Conservation (phyloP, 2,113 vertebrate species). For the Psittacara wagleri region DNA sequence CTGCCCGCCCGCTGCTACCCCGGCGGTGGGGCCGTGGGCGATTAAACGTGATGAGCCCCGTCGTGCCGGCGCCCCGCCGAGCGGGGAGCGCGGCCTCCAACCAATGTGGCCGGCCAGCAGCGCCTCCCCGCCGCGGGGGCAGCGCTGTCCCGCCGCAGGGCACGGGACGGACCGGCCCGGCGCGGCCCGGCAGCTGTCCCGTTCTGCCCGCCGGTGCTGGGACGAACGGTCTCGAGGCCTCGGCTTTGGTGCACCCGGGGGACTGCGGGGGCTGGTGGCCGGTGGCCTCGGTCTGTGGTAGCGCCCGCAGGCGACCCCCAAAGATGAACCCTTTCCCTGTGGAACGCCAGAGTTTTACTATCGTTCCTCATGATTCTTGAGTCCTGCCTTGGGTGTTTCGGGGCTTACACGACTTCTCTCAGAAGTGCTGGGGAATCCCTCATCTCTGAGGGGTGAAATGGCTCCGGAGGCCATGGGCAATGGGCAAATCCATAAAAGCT, state of each 20-base stretch:
- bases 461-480: not conserved
- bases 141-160: not conserved
- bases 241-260: accelerated
- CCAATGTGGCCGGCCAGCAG: not conserved
- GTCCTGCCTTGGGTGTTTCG: not conserved
- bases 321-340: not conserved
- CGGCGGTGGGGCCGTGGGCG: not conserved
- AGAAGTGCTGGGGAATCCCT: not conserved
- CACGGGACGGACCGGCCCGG: not conserved
- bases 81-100: not conserved
- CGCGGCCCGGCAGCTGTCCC: too few relatives aligned
- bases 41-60: not conserved
- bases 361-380: not conserved
- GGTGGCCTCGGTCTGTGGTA: not conserved
- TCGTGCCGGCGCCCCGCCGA: not conserved
- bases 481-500: not conserved
- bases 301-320: not conserved
- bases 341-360: not conserved
- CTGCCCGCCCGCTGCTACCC: not conserved
- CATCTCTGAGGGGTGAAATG: not conserved
- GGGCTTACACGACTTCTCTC: not conserved
- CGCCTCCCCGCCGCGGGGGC: not conserved
- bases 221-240: too few relatives aligned
- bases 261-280: not conserved
- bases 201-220: not conserved